Base-by-base conservation (phyloP, 2,797 vertebrate genomes). In the Fratercula arctica region DNA sequence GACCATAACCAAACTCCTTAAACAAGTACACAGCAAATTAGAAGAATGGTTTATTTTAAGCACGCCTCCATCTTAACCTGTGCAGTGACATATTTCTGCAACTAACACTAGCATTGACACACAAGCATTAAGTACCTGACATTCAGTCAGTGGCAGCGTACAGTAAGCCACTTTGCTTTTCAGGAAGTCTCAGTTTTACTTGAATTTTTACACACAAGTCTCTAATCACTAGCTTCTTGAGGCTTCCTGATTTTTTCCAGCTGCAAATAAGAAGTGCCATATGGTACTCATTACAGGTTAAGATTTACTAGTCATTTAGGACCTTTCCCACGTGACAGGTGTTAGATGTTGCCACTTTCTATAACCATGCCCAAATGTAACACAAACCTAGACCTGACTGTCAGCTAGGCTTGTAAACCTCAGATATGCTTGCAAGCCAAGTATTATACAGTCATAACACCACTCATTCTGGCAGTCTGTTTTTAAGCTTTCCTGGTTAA, bases 231-330 rank as follows among this genome's bases (percentile, higher is more conserved):
- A 87, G 80, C 78, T 96, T 97, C 96, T 86, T 78, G 94, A 95
- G 96, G 72, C 90, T 93, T 87, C 73, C 91, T 97, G 95, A 98
- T 96, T 80, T 97, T 82, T 98, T 96, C 96, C 97, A 98, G 97
- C 97, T 97, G 97, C 91, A 96, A 96, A 80, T 86, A 97, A 85
- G 51, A 82, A 95, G 37, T 76, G 82, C 94, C 97, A 96, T 95
- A 85, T 96, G 97, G 96, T 83, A 94, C 75, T 95, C 88, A 95
- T 97, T 97, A 97, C 77, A 93, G 79, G 60, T 89, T 91, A 96
- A 96, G 74, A 96, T 95, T 96, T 97, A 97, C 74, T 95, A 69
- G 82, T 48, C 87, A 94, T 89, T 96, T 87, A 96, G 87, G 91
- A 75, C 85, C 87, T 87, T 93, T 95, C 87, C 67, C 84, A 74